Conservation (phyloP, 2,797 vertebrate species). For the Otolemur crassicaudatus region DNA sequence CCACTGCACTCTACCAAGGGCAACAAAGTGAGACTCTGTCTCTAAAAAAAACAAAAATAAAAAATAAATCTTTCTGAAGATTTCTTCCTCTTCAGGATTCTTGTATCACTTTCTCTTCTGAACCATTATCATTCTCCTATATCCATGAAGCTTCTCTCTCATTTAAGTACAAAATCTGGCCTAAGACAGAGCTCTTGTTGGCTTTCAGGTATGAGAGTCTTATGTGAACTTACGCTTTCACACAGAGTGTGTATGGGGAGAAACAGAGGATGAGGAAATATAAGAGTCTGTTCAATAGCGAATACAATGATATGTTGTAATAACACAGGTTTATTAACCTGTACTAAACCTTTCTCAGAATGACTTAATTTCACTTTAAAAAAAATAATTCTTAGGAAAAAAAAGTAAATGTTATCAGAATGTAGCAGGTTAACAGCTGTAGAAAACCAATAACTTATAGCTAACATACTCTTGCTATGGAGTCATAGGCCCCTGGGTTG, state of each 20-base stretch:
- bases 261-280: not conserved
- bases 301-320: not conserved
- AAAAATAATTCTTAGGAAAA: not conserved
- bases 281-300: not conserved
- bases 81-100: not conserved
- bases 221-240: not conserved
- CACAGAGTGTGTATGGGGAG: not conserved
- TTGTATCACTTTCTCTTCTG: not conserved
- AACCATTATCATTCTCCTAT: not conserved
- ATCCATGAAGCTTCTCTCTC: not conserved
- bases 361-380: not conserved
- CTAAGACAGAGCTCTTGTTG: not conserved
- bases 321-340: no score
- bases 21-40: no score
- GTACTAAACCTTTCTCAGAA: not conserved
- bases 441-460: not conserved
- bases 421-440: not conserved
- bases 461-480: accelerated
- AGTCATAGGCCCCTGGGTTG: not conserved
- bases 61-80: not conserved
- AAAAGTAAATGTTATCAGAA: not conserved
- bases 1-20: no score
- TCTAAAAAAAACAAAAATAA: no score
- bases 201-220: not conserved
- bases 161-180: not conserved